These are phyloP conservation scores for Adoxophyes honmai DNA, from an alignment of 1,140 invertebrate genomes.

Conservation along the genomic window DNA sequence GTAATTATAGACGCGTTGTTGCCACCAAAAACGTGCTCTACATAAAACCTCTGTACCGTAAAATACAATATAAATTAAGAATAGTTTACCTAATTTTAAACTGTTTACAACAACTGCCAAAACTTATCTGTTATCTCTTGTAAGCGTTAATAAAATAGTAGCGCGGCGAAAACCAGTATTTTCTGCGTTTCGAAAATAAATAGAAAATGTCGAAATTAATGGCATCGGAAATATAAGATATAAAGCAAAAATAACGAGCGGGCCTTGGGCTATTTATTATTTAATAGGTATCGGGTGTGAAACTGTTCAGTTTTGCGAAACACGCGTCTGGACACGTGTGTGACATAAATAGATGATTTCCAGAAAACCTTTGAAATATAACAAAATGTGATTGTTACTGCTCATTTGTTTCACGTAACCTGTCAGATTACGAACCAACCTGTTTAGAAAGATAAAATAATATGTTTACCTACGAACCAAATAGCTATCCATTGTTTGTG, in stretches of 20 bases:
- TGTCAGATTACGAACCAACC: too few species aligned
- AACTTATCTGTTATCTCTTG: background rate
- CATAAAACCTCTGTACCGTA: background rate
- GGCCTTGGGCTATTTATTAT: constrained; percentile 67
- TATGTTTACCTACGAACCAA: too few species aligned
- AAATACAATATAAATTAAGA: background rate
- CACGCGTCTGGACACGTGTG: constrained; percentile 13
- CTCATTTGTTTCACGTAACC: background rate
- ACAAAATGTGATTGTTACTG: background rate
- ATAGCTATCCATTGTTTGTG: too few species aligned
- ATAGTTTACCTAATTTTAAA: background rate
- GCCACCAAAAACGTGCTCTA: background rate
- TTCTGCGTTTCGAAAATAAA: background rate
- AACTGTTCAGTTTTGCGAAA: constrained; percentile 17
- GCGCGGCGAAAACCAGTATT: background rate
- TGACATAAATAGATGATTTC: background rate
- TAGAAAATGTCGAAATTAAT: constrained; percentile 16
- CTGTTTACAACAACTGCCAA: constrained; percentile 7
- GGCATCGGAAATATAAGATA: constrained; percentile 16
- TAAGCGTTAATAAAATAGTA: background rate
- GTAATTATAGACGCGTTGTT: constrained; percentile 21
- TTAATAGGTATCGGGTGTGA: constrained; percentile 58
- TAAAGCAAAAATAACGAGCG: constrained; percentile 53
- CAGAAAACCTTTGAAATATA: background rate
- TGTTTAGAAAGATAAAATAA: too few species aligned